These are phyloP conservation scores for Lanius ludovicianus DNA, from an alignment of 2,113 vertebrate species.

Conservation along the genomic window DNA sequence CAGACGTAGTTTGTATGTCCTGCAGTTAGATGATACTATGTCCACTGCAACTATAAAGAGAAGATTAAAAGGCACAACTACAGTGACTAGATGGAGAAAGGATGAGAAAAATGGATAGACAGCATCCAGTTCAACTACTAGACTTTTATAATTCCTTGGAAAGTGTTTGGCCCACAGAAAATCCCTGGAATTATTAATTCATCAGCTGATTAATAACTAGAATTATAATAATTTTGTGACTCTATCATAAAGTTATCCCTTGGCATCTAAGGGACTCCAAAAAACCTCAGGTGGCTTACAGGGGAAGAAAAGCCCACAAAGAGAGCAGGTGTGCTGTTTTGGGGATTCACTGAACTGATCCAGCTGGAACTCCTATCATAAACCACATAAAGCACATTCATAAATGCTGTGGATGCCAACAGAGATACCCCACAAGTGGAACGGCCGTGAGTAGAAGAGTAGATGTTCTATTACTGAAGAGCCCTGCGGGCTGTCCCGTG, in stretches of 20 bases:
- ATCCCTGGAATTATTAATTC: background rate
- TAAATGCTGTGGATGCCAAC: background rate
- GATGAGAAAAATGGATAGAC: background rate
- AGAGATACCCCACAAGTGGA: background rate
- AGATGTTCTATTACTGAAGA: background rate
- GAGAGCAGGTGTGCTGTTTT: background rate
- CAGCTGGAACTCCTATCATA: background rate
- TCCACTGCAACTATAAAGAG: background rate
- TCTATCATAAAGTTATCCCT: background rate
- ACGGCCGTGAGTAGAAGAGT: background rate
- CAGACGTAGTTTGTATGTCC: background rate
- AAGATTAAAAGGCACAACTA: background rate
- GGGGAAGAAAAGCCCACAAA: background rate
- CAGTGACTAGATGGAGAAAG: background rate
- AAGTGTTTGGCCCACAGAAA: background rate
- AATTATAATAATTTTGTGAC: background rate
- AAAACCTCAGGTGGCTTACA: background rate
- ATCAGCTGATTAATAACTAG: background rate
- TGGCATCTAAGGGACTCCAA: background rate
- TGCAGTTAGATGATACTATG: background rate
- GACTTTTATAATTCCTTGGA: background rate
- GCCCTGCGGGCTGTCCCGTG: background rate
- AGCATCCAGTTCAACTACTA: background rate
- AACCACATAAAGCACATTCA: background rate
- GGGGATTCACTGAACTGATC: background rate